Evolutionary conservation across 2,113 vertebrate genomes (phyloP), one percentile per base, ranked within the genome.

Genomic region (Pygoscelis antarcticus): DNA sequence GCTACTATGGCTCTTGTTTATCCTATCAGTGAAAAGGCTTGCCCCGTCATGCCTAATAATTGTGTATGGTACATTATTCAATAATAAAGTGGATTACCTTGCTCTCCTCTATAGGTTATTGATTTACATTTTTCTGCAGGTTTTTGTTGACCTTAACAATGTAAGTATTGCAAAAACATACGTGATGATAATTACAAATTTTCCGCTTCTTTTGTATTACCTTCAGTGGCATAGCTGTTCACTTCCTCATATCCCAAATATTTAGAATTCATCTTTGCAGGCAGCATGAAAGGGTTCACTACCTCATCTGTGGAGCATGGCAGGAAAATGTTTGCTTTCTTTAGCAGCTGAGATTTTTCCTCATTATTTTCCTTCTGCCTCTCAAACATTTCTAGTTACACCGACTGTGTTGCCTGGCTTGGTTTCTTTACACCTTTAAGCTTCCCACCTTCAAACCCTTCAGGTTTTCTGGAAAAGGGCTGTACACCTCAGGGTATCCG

Each of bases 331-430:
- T 77, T 87, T 68, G 65, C 49, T 70, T 85, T 85, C 89, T 92
- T 87, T 84, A 95, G 69, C 38, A 81, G 87, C 64, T 96, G 93
- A 94, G 89, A 94, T 78, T 89, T 94, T 89, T 40, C 38, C 93
- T 97, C 95, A 95, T 96, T 96, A 96, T 95, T 87, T 92, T 91
- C 64, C 88, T 94, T 89, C 87, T 78, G 64, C 60, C 83, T 87
- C 87, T 74, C 64, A 78, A 84, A 25, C n/a, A 55, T 68, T 93
- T 75, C 80, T 82, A 91, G 69, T 75, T 89, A 85, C 32, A 76
- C 11, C 40, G 75, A 68, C 77, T 81, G 16, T 78, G 51, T 74
- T 94, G 32, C 47, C 69, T 92, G 79, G 49, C 71, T 90, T 80
- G 44, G 19, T 62, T 86, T 83, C 83, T 68, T 84, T 64, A 76